phyloP scores from a whole-genome alignment of 1,140 invertebrate species.

The Drosophila triauraria region DNA sequence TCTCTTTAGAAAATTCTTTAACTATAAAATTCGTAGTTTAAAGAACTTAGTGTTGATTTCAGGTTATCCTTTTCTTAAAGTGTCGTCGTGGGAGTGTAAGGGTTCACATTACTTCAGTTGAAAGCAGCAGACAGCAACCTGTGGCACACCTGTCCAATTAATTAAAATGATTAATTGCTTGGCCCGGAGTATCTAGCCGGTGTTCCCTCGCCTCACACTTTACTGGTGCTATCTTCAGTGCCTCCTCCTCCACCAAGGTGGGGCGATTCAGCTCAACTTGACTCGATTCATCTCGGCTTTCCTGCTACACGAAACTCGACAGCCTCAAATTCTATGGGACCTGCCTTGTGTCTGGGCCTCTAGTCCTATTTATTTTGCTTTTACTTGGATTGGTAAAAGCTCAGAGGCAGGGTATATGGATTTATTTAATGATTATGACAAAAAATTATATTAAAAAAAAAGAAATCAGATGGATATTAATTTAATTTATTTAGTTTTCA shows the following conservation, averaged over 20 bases:
- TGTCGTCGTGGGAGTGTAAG: slow-evolving; percentile 7
- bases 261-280: slow-evolving; percentile 17
- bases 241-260: slow-evolving; percentile 2
- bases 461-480: no score
- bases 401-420: not conserved
- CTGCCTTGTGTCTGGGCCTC: slow-evolving; percentile 14
- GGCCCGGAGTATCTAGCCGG: slow-evolving; percentile 14
- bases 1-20: not conserved
- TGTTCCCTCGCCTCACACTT: not conserved
- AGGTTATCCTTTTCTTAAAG: not conserved
- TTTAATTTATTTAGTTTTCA: no score
- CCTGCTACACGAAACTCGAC: slow-evolving; percentile 61
- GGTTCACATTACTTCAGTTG: slow-evolving; percentile 46
- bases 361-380: slow-evolving; percentile 30
- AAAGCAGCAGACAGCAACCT: slow-evolving; percentile 56
- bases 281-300: slow-evolving; percentile 40
- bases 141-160: slow-evolving; percentile 82
- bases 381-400: slow-evolving; percentile 18
- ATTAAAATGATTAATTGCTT: slow-evolving; percentile 82
- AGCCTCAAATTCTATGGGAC: slow-evolving; percentile 17
- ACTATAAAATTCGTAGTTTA: no score
- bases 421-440: not conserved
- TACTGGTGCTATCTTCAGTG: not conserved
- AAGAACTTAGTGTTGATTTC: not conserved
- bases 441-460: no score